Evolutionary conservation across 2,797 vertebrate genomes (phyloP), one percentile per base, ranked within the genome.

Genomic region (Diglossa cyanea): DNA sequence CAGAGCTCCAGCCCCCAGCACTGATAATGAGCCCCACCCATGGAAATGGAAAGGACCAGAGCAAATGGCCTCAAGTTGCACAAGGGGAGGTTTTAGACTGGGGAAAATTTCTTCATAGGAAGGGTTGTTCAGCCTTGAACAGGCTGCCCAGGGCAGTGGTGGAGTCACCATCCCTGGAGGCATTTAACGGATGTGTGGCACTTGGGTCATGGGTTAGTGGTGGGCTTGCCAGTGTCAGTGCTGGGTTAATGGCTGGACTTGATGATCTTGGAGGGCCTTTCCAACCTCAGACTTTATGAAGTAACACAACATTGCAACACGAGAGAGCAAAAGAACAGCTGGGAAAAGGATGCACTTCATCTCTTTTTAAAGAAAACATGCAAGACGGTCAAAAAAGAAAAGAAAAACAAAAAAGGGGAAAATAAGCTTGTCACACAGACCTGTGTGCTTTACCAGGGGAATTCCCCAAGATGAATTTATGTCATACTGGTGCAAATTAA

Each of bases 261-360:
- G 20, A 33, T 62, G 6, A 11, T 51, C 65, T 57, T 13, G 20
- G 45, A 65, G 30, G 25, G 51, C 25, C 47, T 65, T 60, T 58
- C 65, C 51, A 77, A 13, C 18, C 45, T 60, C 24, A 35, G 17
- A 51, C 39, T 39, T 44, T 5, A 45, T 16, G n/a, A 57, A 70
- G 17, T 3, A 74, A 39, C 9, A 35, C 0, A 1, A n/a, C 53
- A 23, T 0, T 24, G 17, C 21, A 44, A 54, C 30, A 13, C 14
- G 45, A 51, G 30, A n/a, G 14, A 66, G 51, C 35, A 61, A 51
- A 10, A 54, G 8, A 28, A 31, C 23, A 62, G 16, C 25, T 40
- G 42, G 62, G 35, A 35, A 37, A 0, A 2, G n/a, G 26, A 61
- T 1, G 3, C 10, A 63, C 39, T 50, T 39, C 21, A 30, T 3